Percentiles rank a stretch among this genome's conserved stretches.
Conservation (phyloP, 2,113 vertebrate genomes). For the Zapus hudsonius region DNA sequence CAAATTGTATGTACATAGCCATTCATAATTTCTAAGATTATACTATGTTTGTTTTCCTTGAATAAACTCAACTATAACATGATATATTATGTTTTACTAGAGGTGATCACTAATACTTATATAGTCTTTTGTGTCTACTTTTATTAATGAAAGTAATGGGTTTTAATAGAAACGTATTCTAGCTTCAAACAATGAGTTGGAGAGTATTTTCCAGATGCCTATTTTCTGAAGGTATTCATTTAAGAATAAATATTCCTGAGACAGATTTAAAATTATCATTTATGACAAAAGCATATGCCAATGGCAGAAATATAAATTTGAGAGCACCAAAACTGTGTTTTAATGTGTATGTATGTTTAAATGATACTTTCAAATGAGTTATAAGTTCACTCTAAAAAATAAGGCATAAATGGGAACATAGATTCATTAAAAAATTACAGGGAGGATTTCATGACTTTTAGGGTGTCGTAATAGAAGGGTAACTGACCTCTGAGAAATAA, state of each 20-base stretch:
- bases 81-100: not conserved
- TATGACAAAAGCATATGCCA: not conserved
- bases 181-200: not conserved
- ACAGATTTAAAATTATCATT: not conserved
- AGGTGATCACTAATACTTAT: not conserved
- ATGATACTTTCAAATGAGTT: not conserved
- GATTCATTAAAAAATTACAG: not conserved
- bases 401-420: not conserved
- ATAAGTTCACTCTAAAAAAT: not conserved
- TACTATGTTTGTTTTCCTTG: constrained; percentile 10
- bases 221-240: not conserved
- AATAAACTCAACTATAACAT: not conserved
- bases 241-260: not conserved
- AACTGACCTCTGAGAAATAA: not conserved
- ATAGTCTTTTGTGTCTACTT: not conserved
- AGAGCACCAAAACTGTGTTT: not conserved
- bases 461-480: not conserved
- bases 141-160: not conserved
- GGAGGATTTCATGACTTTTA: not conserved
- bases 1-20: not conserved
- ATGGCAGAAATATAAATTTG: not conserved
- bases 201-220: not conserved
- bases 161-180: not conserved
- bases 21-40: constrained; percentile 6
- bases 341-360: not conserved